Conservation (phyloP, 2,797 vertebrate genomes). For the Sebastes hubbsi region DNA sequence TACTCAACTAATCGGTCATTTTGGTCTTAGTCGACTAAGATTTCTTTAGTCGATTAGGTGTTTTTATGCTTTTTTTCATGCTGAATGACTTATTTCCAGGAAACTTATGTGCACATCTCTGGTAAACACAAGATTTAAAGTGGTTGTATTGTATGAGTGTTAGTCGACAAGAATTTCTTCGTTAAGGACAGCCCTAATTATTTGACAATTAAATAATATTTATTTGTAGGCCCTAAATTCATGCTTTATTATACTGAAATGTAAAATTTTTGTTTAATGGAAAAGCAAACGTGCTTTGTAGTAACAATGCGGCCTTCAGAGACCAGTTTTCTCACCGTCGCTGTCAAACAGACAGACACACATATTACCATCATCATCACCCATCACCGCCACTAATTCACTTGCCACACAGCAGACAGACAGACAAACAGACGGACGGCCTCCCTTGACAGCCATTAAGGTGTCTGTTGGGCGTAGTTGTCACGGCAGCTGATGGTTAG, state of each 20-base stretch:
- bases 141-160: too few species aligned
- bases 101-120: too few species aligned
- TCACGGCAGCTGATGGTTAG: constrained; percentile 53
- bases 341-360: neutral
- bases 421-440: constrained; percentile 3
- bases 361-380: constrained; percentile 36
- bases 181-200: too few species aligned
- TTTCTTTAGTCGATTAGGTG: too few species aligned
- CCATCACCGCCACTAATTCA: constrained; percentile 41
- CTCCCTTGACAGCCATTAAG: constrained; percentile 53
- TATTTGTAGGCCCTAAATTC: neutral
- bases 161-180: too few species aligned
- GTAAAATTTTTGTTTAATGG: neutral
- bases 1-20: too few species aligned
- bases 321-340: neutral
- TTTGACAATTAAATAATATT: neutral
- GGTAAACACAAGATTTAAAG: too few species aligned
- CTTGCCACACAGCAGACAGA: constrained; percentile 27
- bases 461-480: constrained; percentile 47
- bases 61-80: too few species aligned
- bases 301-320: neutral
- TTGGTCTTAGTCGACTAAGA: too few species aligned
- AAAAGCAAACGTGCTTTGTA: neutral
- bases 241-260: neutral
- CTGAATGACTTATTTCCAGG: too few species aligned